Conservation (phyloP, 1,140 invertebrate genomes). For the Dolichoris vasculosae region DNA sequence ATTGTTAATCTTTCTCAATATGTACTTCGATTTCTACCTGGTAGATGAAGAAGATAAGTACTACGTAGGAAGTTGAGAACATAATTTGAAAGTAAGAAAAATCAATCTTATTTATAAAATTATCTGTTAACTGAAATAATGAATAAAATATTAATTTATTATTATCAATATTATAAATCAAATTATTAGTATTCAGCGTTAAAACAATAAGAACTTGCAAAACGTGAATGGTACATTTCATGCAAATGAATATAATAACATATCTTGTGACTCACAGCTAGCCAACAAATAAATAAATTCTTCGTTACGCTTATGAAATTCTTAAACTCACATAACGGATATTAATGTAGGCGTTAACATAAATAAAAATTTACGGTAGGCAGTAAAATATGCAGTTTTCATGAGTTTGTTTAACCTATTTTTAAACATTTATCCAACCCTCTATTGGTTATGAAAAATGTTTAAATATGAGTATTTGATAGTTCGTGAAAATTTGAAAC, state of each 20-base stretch:
- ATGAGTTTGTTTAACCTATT: neutral
- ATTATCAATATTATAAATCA: neutral
- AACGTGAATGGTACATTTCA: neutral
- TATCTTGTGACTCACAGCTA: neutral
- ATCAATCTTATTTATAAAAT: neutral
- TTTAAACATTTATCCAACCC: neutral
- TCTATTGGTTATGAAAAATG: neutral
- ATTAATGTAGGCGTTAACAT: neutral
- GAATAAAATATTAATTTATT: neutral
- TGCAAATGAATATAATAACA: neutral
- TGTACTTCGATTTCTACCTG: neutral
- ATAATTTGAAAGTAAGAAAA: neutral
- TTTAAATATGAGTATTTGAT: neutral
- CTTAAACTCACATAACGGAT: neutral
- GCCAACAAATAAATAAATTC: neutral
- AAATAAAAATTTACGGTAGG: constrained; percentile 2
- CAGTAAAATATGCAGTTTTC: too few species aligned
- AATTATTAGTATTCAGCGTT: neutral
- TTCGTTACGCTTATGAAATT: neutral
- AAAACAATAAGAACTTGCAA: neutral
- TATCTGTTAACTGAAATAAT: neutral
- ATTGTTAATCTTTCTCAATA: constrained; percentile 16
- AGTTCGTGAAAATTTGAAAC: too few species aligned
- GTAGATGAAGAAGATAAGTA: constrained; percentile 10
- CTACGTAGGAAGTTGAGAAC: neutral